Evolutionary conservation across 2,888 invertebrate species (phyloP).

Genomic region (Drosophila monieri): DNA sequence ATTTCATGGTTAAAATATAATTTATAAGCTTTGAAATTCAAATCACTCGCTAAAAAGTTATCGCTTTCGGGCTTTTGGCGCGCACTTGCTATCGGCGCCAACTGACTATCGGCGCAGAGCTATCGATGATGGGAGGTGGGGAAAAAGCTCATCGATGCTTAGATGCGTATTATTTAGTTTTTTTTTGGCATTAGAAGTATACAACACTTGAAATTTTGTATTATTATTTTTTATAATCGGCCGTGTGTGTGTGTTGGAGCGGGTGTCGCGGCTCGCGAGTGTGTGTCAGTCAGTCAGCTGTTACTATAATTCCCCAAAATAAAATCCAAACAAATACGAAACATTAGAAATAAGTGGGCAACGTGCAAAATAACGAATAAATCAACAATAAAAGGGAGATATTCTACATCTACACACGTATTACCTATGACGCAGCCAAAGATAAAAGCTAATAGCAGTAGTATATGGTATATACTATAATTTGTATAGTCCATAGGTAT

Average conservation of each 20-base stretch:
- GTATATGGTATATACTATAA: background rate
- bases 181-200: slow-evolving; percentile 30
- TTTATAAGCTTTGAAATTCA: background rate
- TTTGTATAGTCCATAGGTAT: slow-evolving; percentile 6
- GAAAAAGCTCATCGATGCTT: background rate
- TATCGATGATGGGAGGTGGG: background rate
- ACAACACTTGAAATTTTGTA: background rate
- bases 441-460: slow-evolving; percentile 22
- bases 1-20: background rate
- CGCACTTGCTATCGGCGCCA: background rate
- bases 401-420: slow-evolving; percentile 1
- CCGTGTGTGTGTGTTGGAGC: background rate
- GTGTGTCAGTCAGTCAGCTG: slow-evolving; percentile 28
- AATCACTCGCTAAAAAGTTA: background rate
- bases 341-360: slow-evolving; percentile 4
- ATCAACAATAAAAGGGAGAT: background rate
- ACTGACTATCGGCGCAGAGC: background rate
- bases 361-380: background rate
- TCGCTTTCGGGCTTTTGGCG: background rate
- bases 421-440: slow-evolving; percentile 24
- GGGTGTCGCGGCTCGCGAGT: background rate
- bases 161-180: slow-evolving; percentile 11
- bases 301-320: background rate
- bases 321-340: slow-evolving; percentile 1
- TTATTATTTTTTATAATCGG: background rate